Conservation (phyloP, 2,888 invertebrate genomes). For the Camponotus fellah region DNA sequence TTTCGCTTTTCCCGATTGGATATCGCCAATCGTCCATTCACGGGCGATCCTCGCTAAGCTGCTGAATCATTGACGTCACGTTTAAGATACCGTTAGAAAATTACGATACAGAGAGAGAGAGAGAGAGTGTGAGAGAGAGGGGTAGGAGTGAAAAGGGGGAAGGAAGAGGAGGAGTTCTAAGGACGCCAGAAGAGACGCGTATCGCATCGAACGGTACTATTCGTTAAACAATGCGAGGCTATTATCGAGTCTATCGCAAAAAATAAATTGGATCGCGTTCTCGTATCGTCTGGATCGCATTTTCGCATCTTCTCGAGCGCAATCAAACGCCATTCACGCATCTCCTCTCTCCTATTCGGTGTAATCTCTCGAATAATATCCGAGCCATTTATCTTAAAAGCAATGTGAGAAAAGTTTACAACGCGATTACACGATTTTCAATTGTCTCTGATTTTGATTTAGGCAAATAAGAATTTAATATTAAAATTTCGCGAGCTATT, state of each 20-base stretch:
- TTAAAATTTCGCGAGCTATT: not conserved
- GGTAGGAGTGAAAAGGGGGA: not conserved
- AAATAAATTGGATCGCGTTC: conserved; percentile 20
- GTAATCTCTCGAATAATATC: conserved; percentile 41
- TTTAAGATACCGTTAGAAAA: conserved; percentile 20
- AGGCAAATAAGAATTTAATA: not conserved
- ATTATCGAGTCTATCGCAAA: conserved; percentile 19
- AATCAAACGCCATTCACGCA: conserved; percentile 29
- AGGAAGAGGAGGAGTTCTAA: not conserved
- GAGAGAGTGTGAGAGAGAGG: no score
- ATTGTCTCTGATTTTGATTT: not conserved
- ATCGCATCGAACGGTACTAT: not conserved
- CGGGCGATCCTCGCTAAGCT: conserved; percentile 20
- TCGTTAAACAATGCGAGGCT: conserved; percentile 9
- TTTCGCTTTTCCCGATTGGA: conserved; percentile 34
- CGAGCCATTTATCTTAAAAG: not conserved
- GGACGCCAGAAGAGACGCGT: not conserved
- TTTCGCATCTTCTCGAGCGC: conserved; percentile 17
- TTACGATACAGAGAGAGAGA: not conserved
- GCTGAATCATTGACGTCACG: conserved; percentile 31
- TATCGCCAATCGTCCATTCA: conserved; percentile 15
- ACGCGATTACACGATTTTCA: not conserved
- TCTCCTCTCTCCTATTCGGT: conserved; percentile 6
- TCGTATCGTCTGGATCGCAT: conserved; percentile 12
- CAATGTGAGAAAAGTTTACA: not conserved